Evolutionary conservation across 2,888 invertebrate species (phyloP).

Genomic region (Cryptocephalus moraei): DNA sequence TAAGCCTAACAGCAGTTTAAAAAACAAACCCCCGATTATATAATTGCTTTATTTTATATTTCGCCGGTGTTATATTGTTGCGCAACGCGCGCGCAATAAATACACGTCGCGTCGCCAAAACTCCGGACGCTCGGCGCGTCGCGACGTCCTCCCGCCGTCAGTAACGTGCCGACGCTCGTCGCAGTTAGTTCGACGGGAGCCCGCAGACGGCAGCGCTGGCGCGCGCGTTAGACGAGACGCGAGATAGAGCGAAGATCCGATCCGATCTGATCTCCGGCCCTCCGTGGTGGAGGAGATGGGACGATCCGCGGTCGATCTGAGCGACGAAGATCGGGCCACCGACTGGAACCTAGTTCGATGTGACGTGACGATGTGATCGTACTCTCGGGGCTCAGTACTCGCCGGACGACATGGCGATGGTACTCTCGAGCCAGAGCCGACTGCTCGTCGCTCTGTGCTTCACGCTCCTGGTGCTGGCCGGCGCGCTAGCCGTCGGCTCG

Average conservation of each 20-base stretch:
- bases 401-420: conserved; percentile 47
- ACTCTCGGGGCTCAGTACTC: background rate
- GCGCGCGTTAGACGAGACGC: background rate
- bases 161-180: conserved; percentile 32
- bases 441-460: conserved; percentile 48
- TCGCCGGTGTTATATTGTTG: background rate
- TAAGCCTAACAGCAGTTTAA: background rate
- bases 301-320: background rate
- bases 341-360: too few relatives aligned
- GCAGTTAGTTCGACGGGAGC: conserved; percentile 26
- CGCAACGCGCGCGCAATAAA: background rate
- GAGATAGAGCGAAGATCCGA: too few relatives aligned
- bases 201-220: conserved; percentile 27
- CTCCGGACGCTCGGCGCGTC: conserved; percentile 12
- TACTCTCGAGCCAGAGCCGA: conserved; percentile 53
- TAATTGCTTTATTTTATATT: background rate
- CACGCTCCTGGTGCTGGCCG: conserved; percentile 45
- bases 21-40: background rate
- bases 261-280: too few relatives aligned
- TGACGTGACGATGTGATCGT: conserved; percentile 2
- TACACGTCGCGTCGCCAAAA: conserved; percentile 11
- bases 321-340: too few relatives aligned
- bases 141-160: conserved; percentile 23
- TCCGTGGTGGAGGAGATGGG: too few relatives aligned
- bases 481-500: conserved; percentile 47